A percentile compares a stretch with the other conserved stretches of the same genome.
These are phyloP conservation scores for Euzetes globulus DNA, from an alignment of 2,888 invertebrate genomes.

Conservation along the genomic window DNA sequence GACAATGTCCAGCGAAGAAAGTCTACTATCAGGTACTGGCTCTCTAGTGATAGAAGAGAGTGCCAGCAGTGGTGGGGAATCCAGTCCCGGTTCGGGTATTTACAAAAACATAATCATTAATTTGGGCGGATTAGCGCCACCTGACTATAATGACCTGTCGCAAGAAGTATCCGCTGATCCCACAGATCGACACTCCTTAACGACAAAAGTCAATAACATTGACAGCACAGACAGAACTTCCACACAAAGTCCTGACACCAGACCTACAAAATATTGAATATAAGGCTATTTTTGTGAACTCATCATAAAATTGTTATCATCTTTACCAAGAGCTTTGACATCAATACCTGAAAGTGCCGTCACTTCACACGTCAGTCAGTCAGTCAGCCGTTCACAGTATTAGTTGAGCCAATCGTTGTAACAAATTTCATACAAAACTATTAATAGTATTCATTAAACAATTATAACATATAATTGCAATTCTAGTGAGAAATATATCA, in stretches of 20 bases:
- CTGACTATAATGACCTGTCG: not conserved
- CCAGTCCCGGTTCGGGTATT: constrained; percentile 40
- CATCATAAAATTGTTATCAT: not conserved
- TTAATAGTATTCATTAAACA: too few relatives aligned
- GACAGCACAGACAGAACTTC: not conserved
- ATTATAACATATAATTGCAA: too few relatives aligned
- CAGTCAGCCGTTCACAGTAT: not conserved
- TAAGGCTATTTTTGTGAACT: not conserved
- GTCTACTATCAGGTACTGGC: constrained; percentile 39
- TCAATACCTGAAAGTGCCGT: constrained; percentile 17
- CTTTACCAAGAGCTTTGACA: constrained; percentile 1
- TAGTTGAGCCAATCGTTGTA: too few relatives aligned
- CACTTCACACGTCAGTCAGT: not conserved
- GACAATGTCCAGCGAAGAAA: constrained; percentile 39
- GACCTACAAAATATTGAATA: not conserved
- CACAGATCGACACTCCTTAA: not conserved
- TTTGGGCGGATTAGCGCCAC: constrained; percentile 36
- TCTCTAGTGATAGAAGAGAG: constrained; percentile 42
- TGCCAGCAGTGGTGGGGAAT: constrained; percentile 41
- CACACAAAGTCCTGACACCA: not conserved
- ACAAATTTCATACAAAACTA: too few relatives aligned
- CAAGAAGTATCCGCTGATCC: not conserved
- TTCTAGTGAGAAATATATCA: too few relatives aligned
- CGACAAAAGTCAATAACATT: constrained; percentile 1
- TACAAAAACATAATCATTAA: constrained; percentile 42